Evolutionary conservation across 2,113 vertebrate genomes (phyloP).

Genomic region (Dryoscopus gambensis): DNA sequence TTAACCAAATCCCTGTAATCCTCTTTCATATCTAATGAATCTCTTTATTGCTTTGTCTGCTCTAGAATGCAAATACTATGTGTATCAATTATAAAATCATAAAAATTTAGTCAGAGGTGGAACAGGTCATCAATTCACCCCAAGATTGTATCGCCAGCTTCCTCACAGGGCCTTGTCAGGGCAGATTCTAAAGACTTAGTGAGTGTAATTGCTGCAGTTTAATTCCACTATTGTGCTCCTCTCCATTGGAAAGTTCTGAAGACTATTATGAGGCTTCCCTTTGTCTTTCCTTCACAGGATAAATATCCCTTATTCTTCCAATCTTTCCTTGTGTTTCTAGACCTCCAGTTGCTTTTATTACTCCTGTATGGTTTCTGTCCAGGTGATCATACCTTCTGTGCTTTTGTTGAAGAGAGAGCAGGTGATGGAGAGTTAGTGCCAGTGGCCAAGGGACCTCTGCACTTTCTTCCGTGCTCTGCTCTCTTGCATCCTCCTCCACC

Average conservation of each 20-base stretch:
- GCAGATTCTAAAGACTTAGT: not conserved
- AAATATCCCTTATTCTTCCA: not conserved
- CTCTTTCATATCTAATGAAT: not conserved
- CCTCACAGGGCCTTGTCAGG: not conserved
- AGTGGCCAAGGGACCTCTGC: not conserved
- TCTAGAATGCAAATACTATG: not conserved
- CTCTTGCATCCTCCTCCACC: not conserved
- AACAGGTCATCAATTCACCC: not conserved
- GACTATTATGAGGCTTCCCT: not conserved
- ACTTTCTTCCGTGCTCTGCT: rapidly evolving
- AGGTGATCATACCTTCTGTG: not conserved
- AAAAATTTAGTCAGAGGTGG: not conserved
- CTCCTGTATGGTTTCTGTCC: not conserved
- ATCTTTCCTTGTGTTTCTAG: not conserved
- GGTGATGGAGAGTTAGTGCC: not conserved
- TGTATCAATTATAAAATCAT: not conserved
- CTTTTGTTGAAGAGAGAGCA: not conserved
- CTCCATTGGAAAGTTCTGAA: not conserved
- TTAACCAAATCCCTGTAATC: not conserved
- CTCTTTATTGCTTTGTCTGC: not conserved
- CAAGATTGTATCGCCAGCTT: not conserved
- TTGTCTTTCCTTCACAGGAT: not conserved
- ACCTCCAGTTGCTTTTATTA: not conserved
- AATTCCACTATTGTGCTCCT: not conserved
- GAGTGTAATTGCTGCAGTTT: not conserved